phyloP scores from a whole-genome alignment of 2,797 vertebrate species.

The Sparidentex hasta region DNA sequence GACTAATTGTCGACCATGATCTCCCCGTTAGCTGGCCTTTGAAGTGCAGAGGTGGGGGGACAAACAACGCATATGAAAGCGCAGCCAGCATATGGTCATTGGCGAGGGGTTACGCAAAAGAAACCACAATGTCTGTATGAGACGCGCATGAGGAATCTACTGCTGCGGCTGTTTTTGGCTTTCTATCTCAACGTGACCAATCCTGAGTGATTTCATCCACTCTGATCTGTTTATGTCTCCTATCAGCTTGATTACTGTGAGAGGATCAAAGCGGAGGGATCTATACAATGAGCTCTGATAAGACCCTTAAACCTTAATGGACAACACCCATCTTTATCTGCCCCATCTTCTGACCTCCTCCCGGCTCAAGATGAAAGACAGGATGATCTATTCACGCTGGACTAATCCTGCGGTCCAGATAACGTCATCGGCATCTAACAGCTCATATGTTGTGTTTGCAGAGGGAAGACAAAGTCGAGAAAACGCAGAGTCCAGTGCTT shows the following conservation, averaged over 20 bases:
- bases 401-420: slow-evolving; percentile 62
- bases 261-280: slow-evolving; percentile 38
- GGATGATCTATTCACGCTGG: slow-evolving; percentile 57
- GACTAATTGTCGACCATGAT: slow-evolving; percentile 85
- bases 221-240: not conserved
- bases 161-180: not conserved
- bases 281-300: slow-evolving; percentile 52
- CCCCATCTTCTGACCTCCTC: not conserved
- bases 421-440: slow-evolving; percentile 27
- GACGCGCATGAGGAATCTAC: not conserved
- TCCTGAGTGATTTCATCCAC: slow-evolving; percentile 37
- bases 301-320: slow-evolving; percentile 10
- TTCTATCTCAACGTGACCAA: too few relatives aligned
- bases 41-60: slow-evolving; percentile 72
- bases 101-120: slow-evolving; percentile 10
- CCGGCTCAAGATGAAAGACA: slow-evolving; percentile 15
- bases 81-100: slow-evolving; percentile 40
- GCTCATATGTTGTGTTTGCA: not conserved
- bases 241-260: not conserved
- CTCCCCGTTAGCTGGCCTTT: slow-evolving; percentile 81
- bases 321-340: slow-evolving; percentile 33
- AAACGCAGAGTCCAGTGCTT: not conserved
- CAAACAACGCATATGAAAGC: slow-evolving; percentile 67
- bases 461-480: not conserved
- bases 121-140: not conserved